Conservation (phyloP, 1,140 invertebrate species). For the Phymorhynchus buccinoides region DNA sequence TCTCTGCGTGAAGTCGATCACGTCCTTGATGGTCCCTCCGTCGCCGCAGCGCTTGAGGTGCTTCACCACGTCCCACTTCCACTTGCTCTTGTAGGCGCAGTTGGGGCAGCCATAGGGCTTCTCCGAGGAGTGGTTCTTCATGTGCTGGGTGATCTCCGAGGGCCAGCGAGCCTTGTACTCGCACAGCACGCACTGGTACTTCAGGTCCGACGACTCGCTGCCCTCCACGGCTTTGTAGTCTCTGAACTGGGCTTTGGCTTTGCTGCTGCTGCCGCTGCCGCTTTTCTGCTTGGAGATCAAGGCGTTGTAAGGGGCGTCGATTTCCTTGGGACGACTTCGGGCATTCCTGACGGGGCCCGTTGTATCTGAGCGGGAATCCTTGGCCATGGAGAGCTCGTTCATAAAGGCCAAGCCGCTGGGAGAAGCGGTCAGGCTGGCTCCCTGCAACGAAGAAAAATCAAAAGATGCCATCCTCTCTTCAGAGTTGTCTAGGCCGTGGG, state of each 20-base stretch:
- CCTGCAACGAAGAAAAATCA: not conserved
- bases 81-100: slow-evolving; percentile 72
- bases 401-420: not conserved
- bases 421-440: not conserved
- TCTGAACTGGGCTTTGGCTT: not conserved
- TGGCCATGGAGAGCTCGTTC: not conserved
- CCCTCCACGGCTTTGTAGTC: not conserved
- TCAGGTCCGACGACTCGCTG: slow-evolving; percentile 48
- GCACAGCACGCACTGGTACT: slow-evolving; percentile 71
- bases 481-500: not conserved
- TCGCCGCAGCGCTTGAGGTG: slow-evolving; percentile 72
- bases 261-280: no score
- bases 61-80: slow-evolving; percentile 75
- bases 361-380: not conserved
- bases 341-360: not conserved
- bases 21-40: slow-evolving; percentile 71
- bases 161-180: slow-evolving; percentile 73
- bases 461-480: not conserved
- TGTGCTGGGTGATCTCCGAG: slow-evolving; percentile 73
- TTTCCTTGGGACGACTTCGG: not conserved
- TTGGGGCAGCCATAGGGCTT: slow-evolving; percentile 72
- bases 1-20: slow-evolving; percentile 68
- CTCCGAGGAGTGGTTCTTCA: slow-evolving; percentile 74
- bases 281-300: not conserved
- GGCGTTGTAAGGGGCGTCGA: not conserved